A percentile compares a stretch with the other conserved stretches of the same genome.
Conservation (phyloP, 2,888 invertebrate species). For the Andrena minutula region DNA sequence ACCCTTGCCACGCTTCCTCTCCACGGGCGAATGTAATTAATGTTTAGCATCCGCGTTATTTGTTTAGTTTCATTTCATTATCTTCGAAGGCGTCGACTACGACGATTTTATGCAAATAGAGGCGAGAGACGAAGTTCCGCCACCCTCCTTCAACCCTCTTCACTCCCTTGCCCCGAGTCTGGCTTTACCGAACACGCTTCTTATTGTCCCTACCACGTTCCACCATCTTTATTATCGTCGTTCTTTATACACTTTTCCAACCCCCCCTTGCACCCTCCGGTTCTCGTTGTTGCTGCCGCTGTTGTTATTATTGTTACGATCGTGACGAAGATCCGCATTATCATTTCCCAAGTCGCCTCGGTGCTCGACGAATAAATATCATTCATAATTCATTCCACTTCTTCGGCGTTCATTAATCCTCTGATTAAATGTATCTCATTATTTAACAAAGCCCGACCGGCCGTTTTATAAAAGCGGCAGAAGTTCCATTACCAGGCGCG, state of each 20-base stretch:
- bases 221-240: slow-evolving; percentile 48
- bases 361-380: slow-evolving; percentile 77
- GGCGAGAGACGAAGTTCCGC: slow-evolving; percentile 77
- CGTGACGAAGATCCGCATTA: slow-evolving; percentile 72
- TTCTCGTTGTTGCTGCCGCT: slow-evolving; percentile 33
- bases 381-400: slow-evolving; percentile 82
- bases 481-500: slow-evolving; percentile 65
- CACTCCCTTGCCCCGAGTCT: slow-evolving; percentile 42
- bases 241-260: slow-evolving; percentile 28
- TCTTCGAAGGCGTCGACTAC: slow-evolving; percentile 79
- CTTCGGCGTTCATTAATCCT: slow-evolving; percentile 81
- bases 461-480: slow-evolving; percentile 67
- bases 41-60: slow-evolving; percentile 84
- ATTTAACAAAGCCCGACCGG: slow-evolving; percentile 68
- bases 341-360: slow-evolving; percentile 73
- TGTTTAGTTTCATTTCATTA: slow-evolving; percentile 84
- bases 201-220: slow-evolving; percentile 57
- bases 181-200: slow-evolving; percentile 63
- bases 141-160: slow-evolving; percentile 67
- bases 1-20: slow-evolving; percentile 58
- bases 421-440: slow-evolving; percentile 81
- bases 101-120: slow-evolving; percentile 83
- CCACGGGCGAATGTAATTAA: slow-evolving; percentile 80
- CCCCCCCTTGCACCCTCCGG: background rate
- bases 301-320: slow-evolving; percentile 67